Percentiles rank a stretch among this genome's conserved stretches.
phyloP scores from a whole-genome alignment of 2,888 invertebrate species.

The Lumbricus terrestris region DNA sequence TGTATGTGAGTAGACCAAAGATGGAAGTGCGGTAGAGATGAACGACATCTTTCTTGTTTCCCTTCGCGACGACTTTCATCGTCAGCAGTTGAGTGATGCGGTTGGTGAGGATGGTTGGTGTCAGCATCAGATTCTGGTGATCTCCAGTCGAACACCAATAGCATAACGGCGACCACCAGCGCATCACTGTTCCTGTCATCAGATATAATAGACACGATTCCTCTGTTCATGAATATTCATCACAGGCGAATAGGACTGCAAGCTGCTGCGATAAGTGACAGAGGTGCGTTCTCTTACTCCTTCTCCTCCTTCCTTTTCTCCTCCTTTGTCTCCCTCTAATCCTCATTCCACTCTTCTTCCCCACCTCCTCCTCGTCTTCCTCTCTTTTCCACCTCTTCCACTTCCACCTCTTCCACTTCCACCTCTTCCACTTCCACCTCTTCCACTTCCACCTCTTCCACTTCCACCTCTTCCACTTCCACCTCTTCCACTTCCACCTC shows the following conservation, averaged over 20 bases:
- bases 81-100: background rate
- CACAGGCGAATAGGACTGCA: background rate
- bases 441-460: background rate
- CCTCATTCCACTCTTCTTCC: background rate
- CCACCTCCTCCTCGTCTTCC: background rate
- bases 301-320: background rate
- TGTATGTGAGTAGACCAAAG: background rate
- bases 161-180: too few species aligned
- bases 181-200: background rate
- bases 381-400: background rate
- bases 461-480: background rate
- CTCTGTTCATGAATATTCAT: background rate
- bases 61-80: background rate
- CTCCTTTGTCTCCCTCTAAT: background rate
- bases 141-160: too few species aligned
- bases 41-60: background rate
- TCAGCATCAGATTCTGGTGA: background rate
- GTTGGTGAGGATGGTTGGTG: background rate
- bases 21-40: background rate
- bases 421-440: too few species aligned
- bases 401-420: too few species aligned
- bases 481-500: too few species aligned
- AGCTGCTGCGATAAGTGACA: background rate
- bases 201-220: too few species aligned
- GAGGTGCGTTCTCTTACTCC: background rate